Evolutionary conservation across 2,797 vertebrate genomes (phyloP), one percentile per base, ranked within the genome.

Genomic region (Hypotaenidia philippensis): DNA sequence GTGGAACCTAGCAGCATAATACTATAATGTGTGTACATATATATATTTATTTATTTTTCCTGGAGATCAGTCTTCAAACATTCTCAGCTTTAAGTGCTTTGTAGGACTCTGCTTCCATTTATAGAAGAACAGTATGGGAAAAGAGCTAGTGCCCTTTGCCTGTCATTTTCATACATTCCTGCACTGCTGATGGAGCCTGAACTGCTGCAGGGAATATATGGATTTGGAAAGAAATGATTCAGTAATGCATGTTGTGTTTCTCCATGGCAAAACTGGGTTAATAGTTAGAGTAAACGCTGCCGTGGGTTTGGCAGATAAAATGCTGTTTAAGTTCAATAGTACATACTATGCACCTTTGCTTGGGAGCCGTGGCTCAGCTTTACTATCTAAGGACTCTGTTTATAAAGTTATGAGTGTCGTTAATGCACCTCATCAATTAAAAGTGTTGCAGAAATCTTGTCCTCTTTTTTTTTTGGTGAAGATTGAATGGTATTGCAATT

Each of bases 81-180:
- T 93, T 90, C 86, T 95, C 53, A 88, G 78, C 93, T 93, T 92
- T 91, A 93, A 96, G 68, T 96, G 86, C 87, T 96, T 95, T 94
- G 94, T 92, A 90, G 94, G 90, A 69, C 83, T 66, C 77, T 91
- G 83, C 87, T 97, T 97, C 95, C 96, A 97, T 97, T 97, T 97
- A 97, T 97, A 98, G 97, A 97, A 98, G 95, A 97, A 96, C 90
- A 97, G 93, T 97, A 97, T 97, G 95, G 94, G 94, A 96, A 97
- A 97, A 96, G 96, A 97, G 91, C 92, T 86, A 79, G 96, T 97
- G 98, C 91, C 97, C 94, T 97, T 98, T 98, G 97, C 97, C 97
- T 99, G 98, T 98, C 97, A 96, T 98, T 98, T 98, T 96, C 93
- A 90, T 97, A 96, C 94, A 95, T 98, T 98, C 97, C 97, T 98